A percentile compares a stretch with the other conserved stretches of the same genome.
Conservation (phyloP, 2,797 vertebrate genomes). For the Natrix natrix region DNA sequence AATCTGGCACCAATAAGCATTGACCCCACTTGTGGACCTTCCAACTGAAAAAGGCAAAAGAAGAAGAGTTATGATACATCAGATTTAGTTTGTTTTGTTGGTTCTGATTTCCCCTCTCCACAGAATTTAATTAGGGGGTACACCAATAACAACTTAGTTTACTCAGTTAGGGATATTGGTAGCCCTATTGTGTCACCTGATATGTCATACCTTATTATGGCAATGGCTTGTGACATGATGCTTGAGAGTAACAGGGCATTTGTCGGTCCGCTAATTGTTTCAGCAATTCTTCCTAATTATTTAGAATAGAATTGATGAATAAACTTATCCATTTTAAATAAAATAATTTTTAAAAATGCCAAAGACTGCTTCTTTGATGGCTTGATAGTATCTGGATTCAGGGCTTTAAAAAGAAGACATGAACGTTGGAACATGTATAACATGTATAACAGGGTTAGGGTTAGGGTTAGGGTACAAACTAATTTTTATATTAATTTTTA, state of each 20-base stretch:
- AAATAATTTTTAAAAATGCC: neutral
- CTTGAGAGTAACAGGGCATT: neutral
- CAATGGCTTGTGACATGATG: neutral
- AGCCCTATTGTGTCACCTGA: neutral
- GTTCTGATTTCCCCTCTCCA: neutral
- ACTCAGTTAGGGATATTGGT: neutral
- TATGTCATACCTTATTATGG: neutral
- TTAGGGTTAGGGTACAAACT: neutral
- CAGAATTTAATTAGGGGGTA: neutral
- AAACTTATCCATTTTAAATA: neutral
- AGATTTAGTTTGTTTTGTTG: neutral
- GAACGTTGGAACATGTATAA: neutral
- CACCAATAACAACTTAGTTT: neutral
- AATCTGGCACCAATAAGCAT: conserved; percentile 85
- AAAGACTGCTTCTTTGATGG: neutral
- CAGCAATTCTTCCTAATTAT: neutral
- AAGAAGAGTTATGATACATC: neutral
- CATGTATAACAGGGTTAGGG: neutral
- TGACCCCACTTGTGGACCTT: conserved; percentile 84
- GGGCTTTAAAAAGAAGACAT: neutral
- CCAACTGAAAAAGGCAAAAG: conserved; percentile 77
- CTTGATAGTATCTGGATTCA: neutral
- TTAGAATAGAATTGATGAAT: neutral
- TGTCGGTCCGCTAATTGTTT: neutral
- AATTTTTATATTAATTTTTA: neutral